Percentiles rank a stretch among this genome's conserved stretches.
phyloP scores from a whole-genome alignment of 1,140 invertebrate genomes.

The Muscidifurax raptorellus region DNA sequence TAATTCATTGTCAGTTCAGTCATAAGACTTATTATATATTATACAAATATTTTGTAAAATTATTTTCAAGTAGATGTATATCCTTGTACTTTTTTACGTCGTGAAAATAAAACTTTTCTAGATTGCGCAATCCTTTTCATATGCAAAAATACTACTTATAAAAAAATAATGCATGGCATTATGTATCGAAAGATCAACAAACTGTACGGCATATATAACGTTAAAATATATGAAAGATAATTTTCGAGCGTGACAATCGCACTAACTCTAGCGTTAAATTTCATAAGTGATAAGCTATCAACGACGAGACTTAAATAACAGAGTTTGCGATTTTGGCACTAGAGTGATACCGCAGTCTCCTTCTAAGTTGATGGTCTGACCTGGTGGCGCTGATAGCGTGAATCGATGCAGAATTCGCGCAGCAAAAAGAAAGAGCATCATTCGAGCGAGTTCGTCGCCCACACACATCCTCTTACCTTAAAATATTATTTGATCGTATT shows the following conservation, averaged over 20 bases:
- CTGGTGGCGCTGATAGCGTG: constrained; percentile 69
- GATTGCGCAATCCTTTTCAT: no score
- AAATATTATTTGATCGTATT: neutral
- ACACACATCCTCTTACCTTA: constrained; percentile 90
- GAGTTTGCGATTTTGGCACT: constrained; percentile 78
- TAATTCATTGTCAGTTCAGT: neutral
- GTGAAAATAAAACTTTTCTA: neutral
- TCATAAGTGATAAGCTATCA: constrained; percentile 29
- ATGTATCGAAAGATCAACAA: neutral
- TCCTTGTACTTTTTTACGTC: neutral
- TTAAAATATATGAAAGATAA: neutral
- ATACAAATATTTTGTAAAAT: neutral
- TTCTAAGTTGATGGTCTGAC: constrained; percentile 73
- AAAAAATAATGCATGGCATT: no score
- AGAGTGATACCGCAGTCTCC: constrained; percentile 85
- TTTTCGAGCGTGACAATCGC: neutral
- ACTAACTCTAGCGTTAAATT: neutral
- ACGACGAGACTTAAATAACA: constrained; percentile 70
- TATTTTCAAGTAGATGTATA: neutral
- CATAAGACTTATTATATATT: neutral
- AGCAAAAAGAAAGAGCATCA: constrained; percentile 83
- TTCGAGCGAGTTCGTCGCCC: constrained; percentile 88
- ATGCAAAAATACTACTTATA: no score
- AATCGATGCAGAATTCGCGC: constrained; percentile 81
- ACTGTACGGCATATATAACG: neutral